Conservation (phyloP, 1,140 invertebrate genomes). For the Aphelenchoides fujianensis region DNA sequence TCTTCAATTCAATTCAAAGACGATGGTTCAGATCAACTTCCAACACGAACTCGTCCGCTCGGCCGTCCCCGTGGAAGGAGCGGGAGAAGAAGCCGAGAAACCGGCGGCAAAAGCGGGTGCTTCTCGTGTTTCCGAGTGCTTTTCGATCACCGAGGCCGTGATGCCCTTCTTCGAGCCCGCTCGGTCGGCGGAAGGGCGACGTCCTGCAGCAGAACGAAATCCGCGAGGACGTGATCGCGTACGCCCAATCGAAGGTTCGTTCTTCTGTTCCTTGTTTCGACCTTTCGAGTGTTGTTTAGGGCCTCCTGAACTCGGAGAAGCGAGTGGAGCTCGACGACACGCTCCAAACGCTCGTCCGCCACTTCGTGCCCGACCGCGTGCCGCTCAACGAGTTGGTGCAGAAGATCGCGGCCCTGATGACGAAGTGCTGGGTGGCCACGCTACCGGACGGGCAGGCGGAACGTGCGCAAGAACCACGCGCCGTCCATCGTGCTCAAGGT, state of each 20-base stretch:
- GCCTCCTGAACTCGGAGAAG: conserved; percentile 12
- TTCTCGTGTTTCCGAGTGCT: conserved; percentile 32
- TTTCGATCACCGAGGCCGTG: conserved; percentile 42
- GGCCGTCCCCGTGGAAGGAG: conserved; percentile 28
- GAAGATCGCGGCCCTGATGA: conserved; percentile 31
- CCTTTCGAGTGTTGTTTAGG: too few species aligned
- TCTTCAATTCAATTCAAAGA: not conserved
- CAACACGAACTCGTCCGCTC: conserved; percentile 30
- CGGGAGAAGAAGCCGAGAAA: not conserved
- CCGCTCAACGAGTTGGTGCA: conserved; percentile 36
- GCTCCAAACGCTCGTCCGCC: conserved; percentile 30
- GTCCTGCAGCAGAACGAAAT: conserved; percentile 32
- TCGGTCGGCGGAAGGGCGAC: conserved; percentile 28
- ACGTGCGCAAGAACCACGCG: conserved; percentile 15
- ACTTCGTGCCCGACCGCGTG: conserved; percentile 31
- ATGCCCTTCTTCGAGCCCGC: conserved; percentile 18
- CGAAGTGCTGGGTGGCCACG: conserved; percentile 33
- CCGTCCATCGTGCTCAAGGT: conserved; percentile 33
- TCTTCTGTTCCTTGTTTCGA: too few species aligned
- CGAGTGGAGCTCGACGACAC: conserved; percentile 30
- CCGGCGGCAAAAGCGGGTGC: not conserved
- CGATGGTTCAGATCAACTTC: conserved; percentile 36
- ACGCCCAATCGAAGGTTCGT: conserved; percentile 23
- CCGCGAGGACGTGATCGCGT: conserved; percentile 25
- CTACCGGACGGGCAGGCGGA: conserved; percentile 28